Evolutionary conservation across 2,797 vertebrate species (phyloP).

Genomic region (Xerus rutilus): DNA sequence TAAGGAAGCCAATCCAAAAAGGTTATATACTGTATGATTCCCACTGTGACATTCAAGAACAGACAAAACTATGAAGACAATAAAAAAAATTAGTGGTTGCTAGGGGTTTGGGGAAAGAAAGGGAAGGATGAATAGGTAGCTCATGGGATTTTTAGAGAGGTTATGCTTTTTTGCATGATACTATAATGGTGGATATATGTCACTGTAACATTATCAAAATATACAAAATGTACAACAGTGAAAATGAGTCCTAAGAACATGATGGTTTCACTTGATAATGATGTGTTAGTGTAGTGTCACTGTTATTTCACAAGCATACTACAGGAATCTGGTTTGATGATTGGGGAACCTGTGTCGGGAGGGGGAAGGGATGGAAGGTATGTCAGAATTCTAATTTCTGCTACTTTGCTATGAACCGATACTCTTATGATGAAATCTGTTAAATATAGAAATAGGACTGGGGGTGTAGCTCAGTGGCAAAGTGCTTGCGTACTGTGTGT

Average conservation of each 20-base stretch:
- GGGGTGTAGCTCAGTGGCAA: no score
- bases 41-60: not conserved
- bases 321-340: not conserved
- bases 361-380: no score
- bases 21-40: no score
- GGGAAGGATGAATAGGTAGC: not conserved
- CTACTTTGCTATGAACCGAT: not conserved
- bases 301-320: fast-evolving
- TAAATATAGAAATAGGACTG: not conserved
- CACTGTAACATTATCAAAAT: not conserved
- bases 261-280: not conserved
- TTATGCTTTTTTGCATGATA: not conserved
- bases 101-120: fast-evolving
- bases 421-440: not conserved
- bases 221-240: not conserved
- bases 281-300: not conserved
- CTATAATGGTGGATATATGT: not conserved
- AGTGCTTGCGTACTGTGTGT: no score
- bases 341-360: not conserved
- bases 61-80: not conserved
- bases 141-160: not conserved
- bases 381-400: not conserved
- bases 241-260: not conserved
- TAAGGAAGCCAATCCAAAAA: not conserved
- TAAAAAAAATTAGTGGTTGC: not conserved